Evolutionary conservation across 2,888 invertebrate species (phyloP).

Genomic region (Cerceris rybyensis): DNA sequence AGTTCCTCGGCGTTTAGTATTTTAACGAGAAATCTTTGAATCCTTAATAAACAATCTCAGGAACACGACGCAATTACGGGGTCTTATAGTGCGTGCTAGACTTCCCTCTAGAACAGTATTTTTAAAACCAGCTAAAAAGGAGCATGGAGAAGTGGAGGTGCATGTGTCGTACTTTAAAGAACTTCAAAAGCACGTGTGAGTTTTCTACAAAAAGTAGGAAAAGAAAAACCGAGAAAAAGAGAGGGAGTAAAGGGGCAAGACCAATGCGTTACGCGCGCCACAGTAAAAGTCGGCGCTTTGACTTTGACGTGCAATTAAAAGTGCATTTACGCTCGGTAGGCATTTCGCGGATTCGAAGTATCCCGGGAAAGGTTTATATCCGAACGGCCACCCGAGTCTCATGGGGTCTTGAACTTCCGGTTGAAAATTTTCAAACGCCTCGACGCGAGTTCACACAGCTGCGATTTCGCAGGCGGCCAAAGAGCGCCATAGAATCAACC

Average conservation of each 20-base stretch:
- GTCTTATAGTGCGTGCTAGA: too few species aligned
- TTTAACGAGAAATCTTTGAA: too few species aligned
- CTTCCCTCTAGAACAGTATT: too few species aligned
- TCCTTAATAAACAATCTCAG: too few species aligned
- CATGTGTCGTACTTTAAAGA: constrained; percentile 36
- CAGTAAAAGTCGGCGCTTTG: constrained; percentile 59
- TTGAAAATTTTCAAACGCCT: constrained; percentile 57
- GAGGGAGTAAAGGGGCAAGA: background rate
- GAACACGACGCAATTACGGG: too few species aligned
- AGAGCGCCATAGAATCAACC: constrained; percentile 19
- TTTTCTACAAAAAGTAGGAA: constrained; percentile 10
- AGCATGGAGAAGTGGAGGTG: background rate
- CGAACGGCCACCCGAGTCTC: constrained; percentile 40
- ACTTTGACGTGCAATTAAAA: constrained; percentile 78
- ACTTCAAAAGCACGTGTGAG: constrained; percentile 47
- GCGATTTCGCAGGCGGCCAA: constrained; percentile 36
- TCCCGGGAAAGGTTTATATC: constrained; percentile 52
- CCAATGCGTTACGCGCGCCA: constrained; percentile 24
- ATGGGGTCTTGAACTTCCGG: constrained; percentile 27
- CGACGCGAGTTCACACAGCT: constrained; percentile 33
- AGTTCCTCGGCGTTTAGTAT: too few species aligned
- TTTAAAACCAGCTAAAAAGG: too few species aligned
- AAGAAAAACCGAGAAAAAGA: background rate
- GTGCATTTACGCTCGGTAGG: constrained; percentile 74
- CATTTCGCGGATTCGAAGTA: constrained; percentile 68